Evolutionary conservation across 2,797 vertebrate species (phyloP), one percentile per base, ranked within the genome.

Genomic region (Argya squamiceps): DNA sequence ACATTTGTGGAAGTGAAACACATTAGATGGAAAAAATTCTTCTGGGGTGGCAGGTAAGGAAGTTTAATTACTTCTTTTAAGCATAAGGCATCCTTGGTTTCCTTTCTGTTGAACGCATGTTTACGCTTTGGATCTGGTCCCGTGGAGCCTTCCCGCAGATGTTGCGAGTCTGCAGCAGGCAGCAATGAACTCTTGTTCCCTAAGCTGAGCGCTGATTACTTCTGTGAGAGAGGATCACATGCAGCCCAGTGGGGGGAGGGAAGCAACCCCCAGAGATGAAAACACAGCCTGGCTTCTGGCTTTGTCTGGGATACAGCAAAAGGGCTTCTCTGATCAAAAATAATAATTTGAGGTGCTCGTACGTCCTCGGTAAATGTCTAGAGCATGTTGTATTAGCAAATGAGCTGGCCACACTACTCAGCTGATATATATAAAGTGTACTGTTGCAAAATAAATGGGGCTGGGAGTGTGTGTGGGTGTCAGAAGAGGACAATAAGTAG

Each of bases 131-230:
- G 63, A 71, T 81, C 36, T 60, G 64, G 70, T 91, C 74, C 88
- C 12, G 12, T 23, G 70, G 58, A 95, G 86, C 75, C 84, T 53
- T 84, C 63, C 77, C 43, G 76, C 91, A 94, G 87, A 92, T 96
- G 83, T 59, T 91, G 62, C 8, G 37, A 95, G 83, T 47, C 87
- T 14, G 50, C 18, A 37, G 59, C 93, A 71, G 84, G 23, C 88
- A 69, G 94, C 65, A 55, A 83, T 88, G 84, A 97, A 96, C 89
- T 95, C 89, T 56, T 83, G 88, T 91, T 97, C 84, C 68, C 93
- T 95, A 94, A 96, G 92, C 87, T 91, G 63, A 13, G 26, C 6
- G 1, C 94, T 96, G 96, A 97, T 97, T 97, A 96, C 87, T 96
- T 96, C 81, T 94, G 65, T 0, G 10, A 84, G 85, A 83, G 84